Evolutionary conservation across 2,113 vertebrate species (phyloP), one percentile per base, ranked within the genome.

Genomic region (Tursiops truncatus): DNA sequence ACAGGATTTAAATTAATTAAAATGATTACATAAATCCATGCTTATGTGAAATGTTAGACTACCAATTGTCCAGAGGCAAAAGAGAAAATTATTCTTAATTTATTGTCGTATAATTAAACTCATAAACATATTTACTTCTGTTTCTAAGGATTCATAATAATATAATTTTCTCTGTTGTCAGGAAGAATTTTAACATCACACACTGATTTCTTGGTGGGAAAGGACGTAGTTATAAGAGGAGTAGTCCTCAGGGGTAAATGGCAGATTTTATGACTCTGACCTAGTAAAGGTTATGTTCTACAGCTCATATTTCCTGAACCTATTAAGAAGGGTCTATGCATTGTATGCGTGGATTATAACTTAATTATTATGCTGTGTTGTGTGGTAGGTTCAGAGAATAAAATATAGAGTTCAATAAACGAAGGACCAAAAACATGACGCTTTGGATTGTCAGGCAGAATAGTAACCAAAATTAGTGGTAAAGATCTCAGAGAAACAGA

Each of bases 1-100:
- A 41, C 4, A 86, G 38, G n/a, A 89, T 82, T 85, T 97, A 90
- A 63, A 77, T 96, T 94, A 92, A 84, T 95, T 94, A 71, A 88
- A 85, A 71, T 97, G 47, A 62, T 95, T 91, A 56, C 21, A 82
- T 85, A 53, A 93, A 93, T 47, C 38, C 25, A 89, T 80, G 44
- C 33, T 85, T 85, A 65, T 88, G 25, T 77, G 71, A 81, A 92
- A 74, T 33, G 11, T 62, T 93, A 77, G 23, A 65, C 23, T 82
- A 77, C 25, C 33, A 82, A 76, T 13, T 95, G 23, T 94, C 81
- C n/a, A 47, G n/a, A 77, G 74, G 84, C 60, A 79, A 85, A 95
- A 85, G 3, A 73, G 21, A 20, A 87, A 84, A 91, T 85, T 56
- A 91, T 74, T 89, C 41, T 83, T 76, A 95, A 93, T 89, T 89